These are phyloP conservation scores for Elephantulus edwardii DNA, from an alignment of 2,113 vertebrate species.

Conservation along the genomic window DNA sequence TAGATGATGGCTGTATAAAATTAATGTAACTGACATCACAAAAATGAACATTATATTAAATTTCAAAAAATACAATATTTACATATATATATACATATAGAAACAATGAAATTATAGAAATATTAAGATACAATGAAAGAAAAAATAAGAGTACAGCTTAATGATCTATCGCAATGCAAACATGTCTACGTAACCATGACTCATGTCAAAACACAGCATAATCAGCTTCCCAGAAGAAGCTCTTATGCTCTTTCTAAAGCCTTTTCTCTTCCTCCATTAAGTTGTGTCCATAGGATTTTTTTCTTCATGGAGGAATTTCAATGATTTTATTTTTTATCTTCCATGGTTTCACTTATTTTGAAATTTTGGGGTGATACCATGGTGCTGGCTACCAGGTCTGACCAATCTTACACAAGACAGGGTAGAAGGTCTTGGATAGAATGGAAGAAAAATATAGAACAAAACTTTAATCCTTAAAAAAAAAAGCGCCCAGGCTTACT, in stretches of 20 bases:
- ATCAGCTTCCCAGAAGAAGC: neutral
- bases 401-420: neutral
- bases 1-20: neutral
- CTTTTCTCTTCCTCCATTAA: too few relatives aligned
- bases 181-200: neutral
- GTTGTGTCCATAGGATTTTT: too few relatives aligned
- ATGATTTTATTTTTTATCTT: neutral
- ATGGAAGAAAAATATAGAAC: too few relatives aligned
- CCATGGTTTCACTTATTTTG: neutral
- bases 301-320: neutral
- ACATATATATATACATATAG: neutral
- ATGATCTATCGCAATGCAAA: neutral
- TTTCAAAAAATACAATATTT: neutral
- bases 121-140: neutral
- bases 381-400: neutral
- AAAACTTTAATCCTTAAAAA: too few relatives aligned
- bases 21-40: neutral
- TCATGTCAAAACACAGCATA: neutral
- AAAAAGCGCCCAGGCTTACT: too few relatives aligned
- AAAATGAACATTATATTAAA: neutral
- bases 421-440: neutral
- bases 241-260: neutral
- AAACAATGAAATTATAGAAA: neutral
- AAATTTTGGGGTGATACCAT: neutral
- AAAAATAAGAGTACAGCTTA: neutral